Base-by-base conservation (phyloP, 1,140 invertebrate species). In the Brachionus koreanus region DNA sequence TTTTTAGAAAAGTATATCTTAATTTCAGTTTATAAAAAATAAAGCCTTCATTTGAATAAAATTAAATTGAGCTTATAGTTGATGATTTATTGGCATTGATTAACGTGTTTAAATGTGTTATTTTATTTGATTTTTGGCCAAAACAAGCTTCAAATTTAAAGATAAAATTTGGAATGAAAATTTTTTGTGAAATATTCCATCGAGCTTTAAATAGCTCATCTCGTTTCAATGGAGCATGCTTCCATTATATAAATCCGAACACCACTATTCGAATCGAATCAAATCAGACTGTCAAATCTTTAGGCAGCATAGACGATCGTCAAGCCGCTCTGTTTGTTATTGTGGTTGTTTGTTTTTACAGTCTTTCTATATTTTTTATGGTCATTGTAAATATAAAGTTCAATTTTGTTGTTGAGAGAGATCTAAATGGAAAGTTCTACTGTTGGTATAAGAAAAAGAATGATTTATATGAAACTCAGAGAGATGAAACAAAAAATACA, bases 401-500 rank as follows among this genome's bases (percentile, higher is more conserved):
- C 37, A 61, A 79, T 25, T 42, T 61, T 79, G 35, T 79, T 10
- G 19, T 79, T 35, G n/a, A 61, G 3, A 42, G 35, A 19, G 35
- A 39, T 37, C 16, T 52, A 37, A 49, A 46, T 33, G 76, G 49
- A 37, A 79, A 19, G 9, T 65, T 57, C n/a, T 61, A 57, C 43
- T 79, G 76, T 65, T 79, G 49, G 33, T 25, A 42, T 33, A 52
- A 16, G 16, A 35, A 19, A 13, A 39, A 23, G 57, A 29, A 79
- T 79, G 52, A 79, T 61, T 43, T 79, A n/a, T 79, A 79, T 23
- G 76, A 79, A 29, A 42, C 13, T 25, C 76, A 79, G 43, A 13
- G 61, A 33, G 76, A 79, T 29, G 76, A 79, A 37, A 79, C 76
- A 12, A 79, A 79, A 65, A 79, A 79, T 29, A 79, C 76, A 42